A percentile compares a stretch with the other conserved stretches of the same genome.
These are phyloP conservation scores for Acrocera orbiculus DNA, from an alignment of 2,888 invertebrate genomes.

Conservation along the genomic window DNA sequence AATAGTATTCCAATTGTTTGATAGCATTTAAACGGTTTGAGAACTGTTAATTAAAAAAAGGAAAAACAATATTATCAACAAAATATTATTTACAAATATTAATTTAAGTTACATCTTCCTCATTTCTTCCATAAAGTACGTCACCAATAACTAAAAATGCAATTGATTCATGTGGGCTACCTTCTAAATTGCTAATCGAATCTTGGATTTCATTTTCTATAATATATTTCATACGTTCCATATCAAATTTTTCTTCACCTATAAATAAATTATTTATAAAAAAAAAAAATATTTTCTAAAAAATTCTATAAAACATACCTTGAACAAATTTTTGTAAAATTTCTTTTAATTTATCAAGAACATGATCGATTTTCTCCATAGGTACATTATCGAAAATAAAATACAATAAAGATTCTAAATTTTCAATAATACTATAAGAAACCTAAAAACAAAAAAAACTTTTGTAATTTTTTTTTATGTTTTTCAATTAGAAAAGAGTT, in stretches of 20 bases:
- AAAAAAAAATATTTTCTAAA: neutral
- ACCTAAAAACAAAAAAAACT: slow-evolving; percentile 6
- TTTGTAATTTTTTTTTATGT: neutral
- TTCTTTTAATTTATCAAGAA: slow-evolving; percentile 38
- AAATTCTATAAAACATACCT: slow-evolving; percentile 14
- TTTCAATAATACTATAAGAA: slow-evolving; percentile 40
- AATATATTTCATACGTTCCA: slow-evolving; percentile 54
- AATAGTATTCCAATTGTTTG: slow-evolving; percentile 39
- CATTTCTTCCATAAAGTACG: slow-evolving; percentile 59
- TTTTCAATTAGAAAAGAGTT: neutral
- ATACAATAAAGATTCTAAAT: slow-evolving; percentile 49
- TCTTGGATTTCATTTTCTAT: slow-evolving; percentile 53
- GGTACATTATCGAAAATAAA: slow-evolving; percentile 62
- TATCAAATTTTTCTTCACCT: slow-evolving; percentile 43
- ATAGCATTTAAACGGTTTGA: slow-evolving; percentile 51
- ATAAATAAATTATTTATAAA: neutral
- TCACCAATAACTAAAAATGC: slow-evolving; percentile 67
- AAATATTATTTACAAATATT: neutral
- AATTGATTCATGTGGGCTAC: slow-evolving; percentile 55
- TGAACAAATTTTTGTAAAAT: slow-evolving; percentile 33
- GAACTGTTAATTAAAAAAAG: slow-evolving; percentile 33
- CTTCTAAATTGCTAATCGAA: slow-evolving; percentile 52
- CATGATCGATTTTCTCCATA: slow-evolving; percentile 41
- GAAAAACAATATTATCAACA: neutral
- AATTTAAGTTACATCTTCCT: slow-evolving; percentile 42